Evolutionary conservation across 2,888 invertebrate species (phyloP), one percentile per base, ranked within the genome.

Genomic region (Parnassius smintheus): DNA sequence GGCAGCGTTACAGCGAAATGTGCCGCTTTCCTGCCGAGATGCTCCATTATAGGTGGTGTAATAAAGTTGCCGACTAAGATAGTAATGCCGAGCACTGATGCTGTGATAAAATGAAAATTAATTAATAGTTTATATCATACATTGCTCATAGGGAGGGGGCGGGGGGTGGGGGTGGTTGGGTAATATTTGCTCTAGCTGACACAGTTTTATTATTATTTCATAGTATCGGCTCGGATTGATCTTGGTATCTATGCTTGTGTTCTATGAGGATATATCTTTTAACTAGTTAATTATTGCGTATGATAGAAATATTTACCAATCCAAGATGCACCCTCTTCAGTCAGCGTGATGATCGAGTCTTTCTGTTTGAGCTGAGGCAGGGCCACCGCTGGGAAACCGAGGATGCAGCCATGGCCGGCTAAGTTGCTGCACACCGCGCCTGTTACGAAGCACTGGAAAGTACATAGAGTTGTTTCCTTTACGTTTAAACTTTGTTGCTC

Each of bases 311-410:
- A 10, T 13, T 75, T 66, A 89, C 90, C 93, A 70, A 94, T 90
- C 93, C 94, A 94, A 22, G 93, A 93, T 0, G 86, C 88, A 60
- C 85, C 74, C 2, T 86, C 78, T 22, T 79, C 74, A 0, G 78
- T 82, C 9, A 93, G 77, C 0, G 70, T 73, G 49, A 92, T 82
- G 2, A 69, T 66, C 0, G 86, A 80, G 54, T 76, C 75, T 0
- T 75, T 68, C 1, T 69, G 61, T 61, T 81, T 75, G 13, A 94
- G 83, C 72, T 94, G 93, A 0, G 94, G 93, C 54, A 94, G 75
- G 49, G 94, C 75, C 22, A 94, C 87, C 0, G 94, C 93, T 1
- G 93, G 93, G 75, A 90, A 94, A 0, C 94, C 94, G 54, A 85
- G 75, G n/a, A 75, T 75, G 61, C 80, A 78, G 44, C 86, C 88